Conservation (phyloP, 30 jellyfish, hydroid and myxozoan genomes). For the Mastigias papua region DNA sequence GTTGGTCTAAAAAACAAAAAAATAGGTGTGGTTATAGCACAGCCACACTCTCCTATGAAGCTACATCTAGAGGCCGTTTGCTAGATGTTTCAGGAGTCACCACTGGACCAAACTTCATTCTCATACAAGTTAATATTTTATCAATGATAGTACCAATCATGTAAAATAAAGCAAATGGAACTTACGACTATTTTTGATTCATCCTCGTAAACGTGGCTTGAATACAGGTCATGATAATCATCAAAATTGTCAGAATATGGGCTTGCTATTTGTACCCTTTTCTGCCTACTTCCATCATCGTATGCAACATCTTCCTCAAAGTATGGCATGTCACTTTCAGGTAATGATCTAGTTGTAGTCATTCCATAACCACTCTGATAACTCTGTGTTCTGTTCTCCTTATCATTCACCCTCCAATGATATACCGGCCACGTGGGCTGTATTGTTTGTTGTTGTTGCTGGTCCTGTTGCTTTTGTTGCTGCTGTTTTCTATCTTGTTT, state of each 20-base stretch:
- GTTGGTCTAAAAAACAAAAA: no score
- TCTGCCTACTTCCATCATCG: constrained; percentile 31
- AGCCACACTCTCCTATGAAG: no score
- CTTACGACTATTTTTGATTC: constrained; percentile 62
- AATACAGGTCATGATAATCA: constrained; percentile 1
- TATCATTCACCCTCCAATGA: constrained; percentile 2
- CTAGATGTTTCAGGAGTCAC: no score
- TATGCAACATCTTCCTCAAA: constrained; percentile 10
- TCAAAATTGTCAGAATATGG: constrained; percentile 15
- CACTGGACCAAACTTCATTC: no score
- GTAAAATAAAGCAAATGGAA: not conserved
- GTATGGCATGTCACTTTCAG: constrained; percentile 15
- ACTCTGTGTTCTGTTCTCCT: not conserved
- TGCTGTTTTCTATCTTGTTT: no score
- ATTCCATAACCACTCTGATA: not conserved
- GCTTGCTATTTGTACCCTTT: constrained; percentile 35
- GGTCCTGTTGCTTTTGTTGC: not conserved
- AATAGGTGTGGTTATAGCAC: no score
- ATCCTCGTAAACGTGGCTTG: constrained; percentile 20
- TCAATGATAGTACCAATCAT: no score
- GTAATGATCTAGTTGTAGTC: not conserved
- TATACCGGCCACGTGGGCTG: constrained; percentile 33
- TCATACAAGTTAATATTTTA: no score
- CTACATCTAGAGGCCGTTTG: no score
- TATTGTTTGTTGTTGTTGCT: constrained; percentile 20